phyloP scores from a whole-genome alignment of 2,888 invertebrate species.

The Synergus umbraculus region DNA sequence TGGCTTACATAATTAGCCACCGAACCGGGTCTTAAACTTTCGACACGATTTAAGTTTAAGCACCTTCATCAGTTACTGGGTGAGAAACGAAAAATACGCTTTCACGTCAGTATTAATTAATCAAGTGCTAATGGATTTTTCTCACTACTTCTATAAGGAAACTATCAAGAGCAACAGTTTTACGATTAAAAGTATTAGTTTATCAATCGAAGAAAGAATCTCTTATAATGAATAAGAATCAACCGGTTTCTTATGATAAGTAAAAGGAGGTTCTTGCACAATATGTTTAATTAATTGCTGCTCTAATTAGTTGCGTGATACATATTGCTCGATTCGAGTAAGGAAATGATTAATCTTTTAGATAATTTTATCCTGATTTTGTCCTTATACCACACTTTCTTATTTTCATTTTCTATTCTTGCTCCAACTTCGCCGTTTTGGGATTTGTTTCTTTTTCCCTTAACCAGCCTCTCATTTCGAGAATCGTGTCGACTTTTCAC shows the following conservation, averaged over 20 bases:
- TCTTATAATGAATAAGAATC: slow-evolving; percentile 15
- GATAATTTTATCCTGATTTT: neutral
- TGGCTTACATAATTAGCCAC: slow-evolving; percentile 29
- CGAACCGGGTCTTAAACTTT: slow-evolving; percentile 32
- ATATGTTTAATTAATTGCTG: slow-evolving; percentile 20
- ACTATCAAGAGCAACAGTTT: neutral
- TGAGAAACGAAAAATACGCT: slow-evolving; percentile 20
- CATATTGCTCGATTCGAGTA: neutral
- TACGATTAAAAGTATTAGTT: slow-evolving; percentile 23
- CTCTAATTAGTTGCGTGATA: slow-evolving; percentile 11
- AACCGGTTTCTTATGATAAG: slow-evolving; percentile 14
- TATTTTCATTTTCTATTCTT: neutral
- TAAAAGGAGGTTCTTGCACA: slow-evolving; percentile 18
- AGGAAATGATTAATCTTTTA: neutral
- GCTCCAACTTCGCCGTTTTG: neutral
- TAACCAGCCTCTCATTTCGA: slow-evolving; percentile 5
- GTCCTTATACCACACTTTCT: neutral
- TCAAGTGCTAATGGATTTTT: slow-evolving; percentile 37
- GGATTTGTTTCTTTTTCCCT: neutral
- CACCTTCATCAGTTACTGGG: slow-evolving; percentile 3
- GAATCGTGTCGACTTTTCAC: slow-evolving; percentile 27
- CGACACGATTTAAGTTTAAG: slow-evolving; percentile 10
- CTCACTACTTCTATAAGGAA: neutral
- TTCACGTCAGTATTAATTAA: slow-evolving; percentile 37
- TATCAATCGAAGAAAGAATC: slow-evolving; percentile 2